Percentiles rank a stretch among this genome's conserved stretches.
Conservation (phyloP, 2,797 vertebrate species). For the Lacerta agilis region DNA sequence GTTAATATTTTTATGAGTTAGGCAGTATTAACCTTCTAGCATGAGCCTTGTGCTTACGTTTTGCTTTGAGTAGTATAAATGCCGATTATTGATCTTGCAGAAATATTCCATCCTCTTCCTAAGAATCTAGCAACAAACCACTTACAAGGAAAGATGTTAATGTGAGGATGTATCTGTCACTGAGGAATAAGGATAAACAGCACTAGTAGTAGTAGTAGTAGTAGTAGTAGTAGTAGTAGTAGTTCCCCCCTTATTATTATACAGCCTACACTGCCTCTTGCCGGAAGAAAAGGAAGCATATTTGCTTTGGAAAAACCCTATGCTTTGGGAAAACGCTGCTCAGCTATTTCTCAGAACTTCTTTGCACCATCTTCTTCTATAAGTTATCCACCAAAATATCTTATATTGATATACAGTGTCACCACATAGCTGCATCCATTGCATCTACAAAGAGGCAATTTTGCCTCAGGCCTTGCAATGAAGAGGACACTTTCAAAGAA, state of each 20-base stretch:
- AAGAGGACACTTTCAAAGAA: neutral
- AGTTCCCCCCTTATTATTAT: neutral
- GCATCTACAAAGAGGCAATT: neutral
- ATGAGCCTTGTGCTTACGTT: conserved; percentile 19
- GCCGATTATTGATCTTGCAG: conserved; percentile 44
- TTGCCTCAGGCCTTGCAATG: neutral
- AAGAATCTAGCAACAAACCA: conserved; percentile 55
- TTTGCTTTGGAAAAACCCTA: too few species aligned
- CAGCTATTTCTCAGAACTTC: too few species aligned
- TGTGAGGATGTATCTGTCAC: too few species aligned
- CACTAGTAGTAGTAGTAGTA: too few species aligned
- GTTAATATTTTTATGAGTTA: too few species aligned
- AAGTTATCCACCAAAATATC: neutral
- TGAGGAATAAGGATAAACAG: neutral
- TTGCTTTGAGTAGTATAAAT: conserved; percentile 59
- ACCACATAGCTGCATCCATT: neutral
- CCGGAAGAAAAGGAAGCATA: too few species aligned
- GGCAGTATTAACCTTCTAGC: too few species aligned
- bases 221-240: too few species aligned
- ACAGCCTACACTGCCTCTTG: too few species aligned
- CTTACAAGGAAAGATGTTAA: conserved; percentile 9
- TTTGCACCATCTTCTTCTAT: neutral
- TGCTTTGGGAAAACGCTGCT: too few species aligned
- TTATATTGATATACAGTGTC: neutral
- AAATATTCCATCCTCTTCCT: conserved; percentile 42